These are phyloP conservation scores for Drosophila orosa DNA, from an alignment of 1,140 invertebrate species.

Conservation along the genomic window DNA sequence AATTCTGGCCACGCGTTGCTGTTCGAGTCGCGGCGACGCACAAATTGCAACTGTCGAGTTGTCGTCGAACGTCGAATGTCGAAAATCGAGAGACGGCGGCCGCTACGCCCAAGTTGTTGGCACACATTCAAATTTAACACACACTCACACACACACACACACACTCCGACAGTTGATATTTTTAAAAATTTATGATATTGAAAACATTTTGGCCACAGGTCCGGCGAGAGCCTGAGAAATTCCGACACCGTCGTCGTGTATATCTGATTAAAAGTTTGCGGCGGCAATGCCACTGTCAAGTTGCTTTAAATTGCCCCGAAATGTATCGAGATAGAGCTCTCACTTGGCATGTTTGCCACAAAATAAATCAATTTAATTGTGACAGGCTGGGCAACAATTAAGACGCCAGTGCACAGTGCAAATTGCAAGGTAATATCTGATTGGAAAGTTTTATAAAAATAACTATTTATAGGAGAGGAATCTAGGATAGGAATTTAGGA, in stretches of 20 bases:
- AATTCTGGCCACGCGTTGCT: slow-evolving; percentile 45
- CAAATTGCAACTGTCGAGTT: slow-evolving; percentile 76
- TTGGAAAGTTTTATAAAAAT: neutral
- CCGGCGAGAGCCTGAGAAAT: neutral
- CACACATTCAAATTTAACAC: slow-evolving; percentile 57
- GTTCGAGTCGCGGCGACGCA: slow-evolving; percentile 56
- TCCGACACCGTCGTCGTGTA: neutral
- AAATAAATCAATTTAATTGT: slow-evolving; percentile 27
- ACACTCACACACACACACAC: slow-evolving; percentile 25
- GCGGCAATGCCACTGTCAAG: slow-evolving; percentile 51
- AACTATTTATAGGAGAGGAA: neutral
- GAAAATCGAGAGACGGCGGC: slow-evolving; percentile 29
- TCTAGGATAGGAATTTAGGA: too few relatives aligned
- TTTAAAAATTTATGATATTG: slow-evolving; percentile 70
- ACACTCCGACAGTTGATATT: slow-evolving; percentile 47
- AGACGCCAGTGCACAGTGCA: neutral
- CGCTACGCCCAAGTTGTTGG: slow-evolving; percentile 52
- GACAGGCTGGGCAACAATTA: slow-evolving; percentile 4
- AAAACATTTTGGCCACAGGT: slow-evolving; percentile 41
- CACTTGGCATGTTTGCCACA: neutral
- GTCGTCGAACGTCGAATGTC: slow-evolving; percentile 57
- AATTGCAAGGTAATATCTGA: neutral
- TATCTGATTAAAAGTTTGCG: slow-evolving; percentile 20
- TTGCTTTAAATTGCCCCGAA: slow-evolving; percentile 10
- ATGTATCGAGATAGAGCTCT: slow-evolving; percentile 14